A percentile compares a stretch with the other conserved stretches of the same genome.
Evolutionary conservation across 2,888 invertebrate species (phyloP).

Genomic region (Acronicta alni): DNA sequence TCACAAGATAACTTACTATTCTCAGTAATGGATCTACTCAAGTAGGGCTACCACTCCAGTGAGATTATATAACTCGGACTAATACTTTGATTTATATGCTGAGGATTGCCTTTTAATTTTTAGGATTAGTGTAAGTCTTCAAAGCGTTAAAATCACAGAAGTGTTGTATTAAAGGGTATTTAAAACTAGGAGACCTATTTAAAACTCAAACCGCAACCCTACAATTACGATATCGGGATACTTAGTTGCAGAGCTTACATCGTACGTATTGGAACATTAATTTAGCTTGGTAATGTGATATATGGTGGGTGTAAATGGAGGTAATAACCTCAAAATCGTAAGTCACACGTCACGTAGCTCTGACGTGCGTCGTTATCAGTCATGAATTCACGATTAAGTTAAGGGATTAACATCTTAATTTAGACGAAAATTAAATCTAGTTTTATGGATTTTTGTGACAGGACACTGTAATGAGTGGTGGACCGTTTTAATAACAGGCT

Average conservation of each 20-base stretch:
- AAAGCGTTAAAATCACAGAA: too few species aligned
- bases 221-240: background rate
- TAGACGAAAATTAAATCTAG: background rate
- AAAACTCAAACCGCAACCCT: background rate
- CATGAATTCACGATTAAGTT: background rate
- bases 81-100: too few species aligned
- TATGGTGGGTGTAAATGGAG: background rate
- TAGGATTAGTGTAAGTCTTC: too few species aligned
- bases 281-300: slow-evolving; percentile 21
- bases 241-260: slow-evolving; percentile 3
- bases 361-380: background rate
- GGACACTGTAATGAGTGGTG: too few species aligned
- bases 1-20: slow-evolving; percentile 11
- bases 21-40: slow-evolving; percentile 1
- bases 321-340: background rate
- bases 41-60: background rate
- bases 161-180: too few species aligned
- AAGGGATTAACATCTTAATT: background rate
- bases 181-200: too few species aligned
- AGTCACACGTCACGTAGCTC: background rate
- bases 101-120: too few species aligned
- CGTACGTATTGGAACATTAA: slow-evolving; percentile 19
- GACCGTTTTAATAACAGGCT: too few species aligned
- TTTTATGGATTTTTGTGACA: background rate
- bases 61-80: background rate